A percentile compares a stretch with the other conserved stretches of the same genome.
These are phyloP conservation scores for Danaus melanippus DNA, from an alignment of 1,140 invertebrate genomes.

Conservation along the genomic window DNA sequence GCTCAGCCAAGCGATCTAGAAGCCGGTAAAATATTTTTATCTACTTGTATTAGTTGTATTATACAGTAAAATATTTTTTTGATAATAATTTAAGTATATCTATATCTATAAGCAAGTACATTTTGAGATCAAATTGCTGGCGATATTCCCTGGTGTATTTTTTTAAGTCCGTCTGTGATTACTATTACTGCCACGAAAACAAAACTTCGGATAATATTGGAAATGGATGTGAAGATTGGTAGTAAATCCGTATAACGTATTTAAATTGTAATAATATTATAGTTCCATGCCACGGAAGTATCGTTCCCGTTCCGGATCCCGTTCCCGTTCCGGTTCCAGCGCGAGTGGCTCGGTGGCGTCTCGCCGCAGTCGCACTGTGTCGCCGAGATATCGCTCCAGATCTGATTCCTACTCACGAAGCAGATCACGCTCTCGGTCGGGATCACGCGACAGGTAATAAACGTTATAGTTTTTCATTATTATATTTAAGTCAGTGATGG, in stretches of 20 bases:
- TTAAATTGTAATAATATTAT: not conserved
- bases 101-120: not conserved
- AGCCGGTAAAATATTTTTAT: constrained; percentile 43
- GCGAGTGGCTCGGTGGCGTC: constrained; percentile 69
- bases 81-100: not conserved
- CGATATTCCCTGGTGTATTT: no score
- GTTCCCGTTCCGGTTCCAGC: constrained; percentile 61
- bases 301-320: constrained; percentile 65
- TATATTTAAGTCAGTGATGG: no score
- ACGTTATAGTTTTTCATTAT: not conserved
- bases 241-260: no score
- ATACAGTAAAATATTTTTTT: not conserved
- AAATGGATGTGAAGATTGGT: no score
- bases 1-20: constrained; percentile 65
- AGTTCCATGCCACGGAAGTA: constrained; percentile 71
- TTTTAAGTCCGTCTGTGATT: no score
- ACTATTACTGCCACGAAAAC: no score
- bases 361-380: constrained; percentile 71
- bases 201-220: no score
- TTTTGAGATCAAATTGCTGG: not conserved
- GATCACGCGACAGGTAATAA: constrained; percentile 73
- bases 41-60: not conserved
- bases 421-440: constrained; percentile 75
- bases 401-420: constrained; percentile 76
- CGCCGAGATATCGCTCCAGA: constrained; percentile 66